These are phyloP conservation scores for Origma solitaria DNA, from an alignment of 2,113 vertebrate species.

Conservation along the genomic window DNA sequence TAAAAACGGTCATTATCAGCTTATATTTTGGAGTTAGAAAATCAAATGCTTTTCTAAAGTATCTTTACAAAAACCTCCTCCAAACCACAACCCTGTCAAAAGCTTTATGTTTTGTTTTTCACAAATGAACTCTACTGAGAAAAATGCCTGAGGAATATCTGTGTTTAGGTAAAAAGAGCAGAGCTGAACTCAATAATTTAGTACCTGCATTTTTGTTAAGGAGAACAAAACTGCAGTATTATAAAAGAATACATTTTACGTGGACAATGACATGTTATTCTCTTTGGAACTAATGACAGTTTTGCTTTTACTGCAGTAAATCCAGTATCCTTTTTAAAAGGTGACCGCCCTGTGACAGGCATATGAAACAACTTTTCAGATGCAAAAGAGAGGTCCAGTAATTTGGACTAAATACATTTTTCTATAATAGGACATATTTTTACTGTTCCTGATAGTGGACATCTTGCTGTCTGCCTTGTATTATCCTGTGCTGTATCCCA, in stretches of 20 bases:
- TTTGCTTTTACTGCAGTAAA: not conserved
- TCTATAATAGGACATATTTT: not conserved
- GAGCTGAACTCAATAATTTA: not conserved
- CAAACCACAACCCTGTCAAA: not conserved
- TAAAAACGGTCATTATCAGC: not conserved
- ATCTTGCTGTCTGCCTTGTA: not conserved
- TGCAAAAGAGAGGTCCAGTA: not conserved
- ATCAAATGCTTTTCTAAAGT: not conserved
- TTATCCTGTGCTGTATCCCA: not conserved
- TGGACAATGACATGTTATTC: not conserved
- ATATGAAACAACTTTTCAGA: not conserved
- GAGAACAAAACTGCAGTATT: not conserved
- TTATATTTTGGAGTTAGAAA: not conserved
- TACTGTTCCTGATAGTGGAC: not conserved
- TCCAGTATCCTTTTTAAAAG: not conserved
- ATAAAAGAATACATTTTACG: not conserved
- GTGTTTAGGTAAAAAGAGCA: not conserved
- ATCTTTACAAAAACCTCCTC: not conserved
- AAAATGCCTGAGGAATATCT: not conserved
- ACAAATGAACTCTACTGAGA: not conserved
- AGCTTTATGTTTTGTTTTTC: not conserved
- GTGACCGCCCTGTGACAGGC: not conserved
- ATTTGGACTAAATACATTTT: not conserved
- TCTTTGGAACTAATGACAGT: not conserved
- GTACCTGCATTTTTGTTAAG: not conserved